Evolutionary conservation across 1,140 invertebrate species (phyloP).

Genomic region (Yoshiicerus persimilis): DNA sequence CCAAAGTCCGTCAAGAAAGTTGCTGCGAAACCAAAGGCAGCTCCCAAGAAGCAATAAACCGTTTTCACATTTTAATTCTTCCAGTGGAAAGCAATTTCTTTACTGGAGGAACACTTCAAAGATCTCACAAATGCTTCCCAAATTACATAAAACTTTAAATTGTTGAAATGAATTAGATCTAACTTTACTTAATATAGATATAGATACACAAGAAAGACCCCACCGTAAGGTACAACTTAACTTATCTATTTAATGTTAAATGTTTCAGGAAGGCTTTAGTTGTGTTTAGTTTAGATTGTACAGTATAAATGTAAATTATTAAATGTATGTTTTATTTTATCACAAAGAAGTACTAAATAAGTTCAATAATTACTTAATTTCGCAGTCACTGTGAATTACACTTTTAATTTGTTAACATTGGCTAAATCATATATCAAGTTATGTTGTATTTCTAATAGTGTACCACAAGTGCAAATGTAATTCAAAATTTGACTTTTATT

Average conservation of each 20-base stretch:
- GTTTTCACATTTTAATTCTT: not conserved
- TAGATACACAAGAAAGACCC: not conserved
- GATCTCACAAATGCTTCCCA: conserved; percentile 18
- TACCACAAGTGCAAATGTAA: not conserved
- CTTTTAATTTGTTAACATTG: too few relatives aligned
- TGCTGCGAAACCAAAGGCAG: not conserved
- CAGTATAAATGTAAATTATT: not conserved
- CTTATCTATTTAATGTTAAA: not conserved
- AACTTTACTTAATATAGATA: not conserved
- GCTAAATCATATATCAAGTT: not conserved
- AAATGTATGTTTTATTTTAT: not conserved
- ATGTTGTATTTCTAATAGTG: not conserved
- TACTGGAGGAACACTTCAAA: not conserved
- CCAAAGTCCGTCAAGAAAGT: not conserved
- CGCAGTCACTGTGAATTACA: not conserved
- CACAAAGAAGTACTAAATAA: not conserved
- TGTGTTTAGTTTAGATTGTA: not conserved
- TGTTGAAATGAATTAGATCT: not conserved
- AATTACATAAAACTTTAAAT: not conserved
- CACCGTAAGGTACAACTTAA: conserved; percentile 21
- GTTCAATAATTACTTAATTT: not conserved
- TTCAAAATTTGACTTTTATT: not conserved
- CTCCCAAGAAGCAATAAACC: not conserved
- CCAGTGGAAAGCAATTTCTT: not conserved
- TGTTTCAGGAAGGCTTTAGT: not conserved